Evolutionary conservation across 2,797 vertebrate genomes (phyloP).

Genomic region (Esox masquinongy): DNA sequence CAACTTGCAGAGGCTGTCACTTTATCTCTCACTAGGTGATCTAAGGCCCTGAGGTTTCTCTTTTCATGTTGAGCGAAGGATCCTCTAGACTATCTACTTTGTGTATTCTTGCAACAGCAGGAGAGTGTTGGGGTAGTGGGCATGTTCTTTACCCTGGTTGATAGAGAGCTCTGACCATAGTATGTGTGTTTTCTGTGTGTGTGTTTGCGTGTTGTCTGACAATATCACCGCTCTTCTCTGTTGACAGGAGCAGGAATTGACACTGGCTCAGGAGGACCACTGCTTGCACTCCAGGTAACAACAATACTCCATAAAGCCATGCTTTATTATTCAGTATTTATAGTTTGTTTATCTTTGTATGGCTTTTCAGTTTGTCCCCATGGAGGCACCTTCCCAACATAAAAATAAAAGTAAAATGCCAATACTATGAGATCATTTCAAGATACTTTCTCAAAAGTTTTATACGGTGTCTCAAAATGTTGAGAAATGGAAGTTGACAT

Average conservation of each 20-base stretch:
- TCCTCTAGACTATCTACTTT: slow-evolving; percentile 18
- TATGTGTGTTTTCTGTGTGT: slow-evolving; percentile 9
- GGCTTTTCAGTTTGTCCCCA: not conserved
- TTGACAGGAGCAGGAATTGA: slow-evolving; percentile 53
- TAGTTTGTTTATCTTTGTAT: not conserved
- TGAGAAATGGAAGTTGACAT: no score
- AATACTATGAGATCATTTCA: no score
- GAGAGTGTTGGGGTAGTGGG: not conserved
- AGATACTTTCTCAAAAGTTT: no score
- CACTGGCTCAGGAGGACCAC: slow-evolving; percentile 2
- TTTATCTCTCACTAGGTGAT: slow-evolving; percentile 57
- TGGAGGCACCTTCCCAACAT: no score
- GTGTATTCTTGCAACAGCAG: slow-evolving; percentile 30
- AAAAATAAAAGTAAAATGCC: no score
- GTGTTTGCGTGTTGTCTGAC: slow-evolving; percentile 1
- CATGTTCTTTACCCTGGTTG: not conserved
- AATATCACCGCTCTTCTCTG: slow-evolving; percentile 28
- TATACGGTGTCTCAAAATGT: no score
- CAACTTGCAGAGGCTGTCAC: slow-evolving; percentile 46
- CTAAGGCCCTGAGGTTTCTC: slow-evolving; percentile 41
- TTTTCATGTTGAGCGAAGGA: slow-evolving; percentile 17
- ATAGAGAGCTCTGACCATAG: not conserved
- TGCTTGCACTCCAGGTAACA: slow-evolving; percentile 35
- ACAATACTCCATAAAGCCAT: not conserved
- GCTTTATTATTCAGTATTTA: slow-evolving; percentile 23